Evolutionary conservation across 2,888 invertebrate species (phyloP).

Genomic region (Agapetus fuscipes): DNA sequence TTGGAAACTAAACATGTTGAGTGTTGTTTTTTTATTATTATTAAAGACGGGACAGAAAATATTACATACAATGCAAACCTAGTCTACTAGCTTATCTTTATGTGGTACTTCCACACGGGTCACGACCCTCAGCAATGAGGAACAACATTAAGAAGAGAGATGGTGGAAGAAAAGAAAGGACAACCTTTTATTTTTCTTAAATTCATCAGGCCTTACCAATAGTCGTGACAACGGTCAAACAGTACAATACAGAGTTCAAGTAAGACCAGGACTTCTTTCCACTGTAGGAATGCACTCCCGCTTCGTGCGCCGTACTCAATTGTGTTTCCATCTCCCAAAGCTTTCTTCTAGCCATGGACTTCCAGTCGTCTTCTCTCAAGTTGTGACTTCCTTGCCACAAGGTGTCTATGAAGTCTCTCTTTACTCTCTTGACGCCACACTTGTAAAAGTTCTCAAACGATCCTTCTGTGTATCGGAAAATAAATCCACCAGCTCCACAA

Average conservation of each 20-base stretch:
- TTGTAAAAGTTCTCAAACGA: conserved; percentile 79
- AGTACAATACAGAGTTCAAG: conserved; percentile 77
- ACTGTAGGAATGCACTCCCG: conserved; percentile 74
- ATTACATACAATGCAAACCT: too few species aligned
- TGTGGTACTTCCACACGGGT: too few species aligned
- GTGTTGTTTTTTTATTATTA: too few species aligned
- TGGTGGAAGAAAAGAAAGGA: too few species aligned
- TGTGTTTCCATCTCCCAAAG: conserved; percentile 80
- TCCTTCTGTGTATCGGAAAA: conserved; percentile 77
- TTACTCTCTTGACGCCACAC: conserved; percentile 78
- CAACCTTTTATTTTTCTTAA: neutral
- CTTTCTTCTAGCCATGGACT: conserved; percentile 70
- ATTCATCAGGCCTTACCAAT: conserved; percentile 58
- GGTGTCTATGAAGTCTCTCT: conserved; percentile 74
- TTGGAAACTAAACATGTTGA: too few species aligned
- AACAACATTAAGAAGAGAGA: too few species aligned
- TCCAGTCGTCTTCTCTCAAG: conserved; percentile 83
- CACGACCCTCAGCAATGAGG: too few species aligned
- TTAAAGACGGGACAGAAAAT: too few species aligned
- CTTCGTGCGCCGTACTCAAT: conserved; percentile 72
- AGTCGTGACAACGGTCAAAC: conserved; percentile 77
- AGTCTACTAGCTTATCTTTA: too few species aligned
- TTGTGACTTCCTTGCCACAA: conserved; percentile 76
- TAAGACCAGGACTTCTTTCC: conserved; percentile 83
- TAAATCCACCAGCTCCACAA: conserved; percentile 69